phyloP scores from a whole-genome alignment of 2,888 invertebrate genomes.

The Fragum whitleyi region DNA sequence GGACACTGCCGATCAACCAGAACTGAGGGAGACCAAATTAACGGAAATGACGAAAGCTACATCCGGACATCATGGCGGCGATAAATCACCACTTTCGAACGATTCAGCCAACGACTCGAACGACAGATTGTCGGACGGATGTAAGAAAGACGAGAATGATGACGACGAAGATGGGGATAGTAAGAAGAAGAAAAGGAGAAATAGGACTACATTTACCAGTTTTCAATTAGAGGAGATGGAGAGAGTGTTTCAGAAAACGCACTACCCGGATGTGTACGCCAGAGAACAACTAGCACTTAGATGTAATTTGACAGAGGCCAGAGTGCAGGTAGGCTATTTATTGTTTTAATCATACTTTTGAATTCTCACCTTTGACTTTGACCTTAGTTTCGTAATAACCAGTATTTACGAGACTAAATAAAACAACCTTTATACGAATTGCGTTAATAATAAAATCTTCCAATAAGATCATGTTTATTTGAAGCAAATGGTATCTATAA shows the following conservation, averaged over 20 bases:
- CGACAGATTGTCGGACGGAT: conserved; percentile 55
- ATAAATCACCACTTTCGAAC: conserved; percentile 47
- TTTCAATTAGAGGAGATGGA: conserved; percentile 85
- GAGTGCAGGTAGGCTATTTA: conserved; percentile 82
- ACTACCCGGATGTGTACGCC: conserved; percentile 85
- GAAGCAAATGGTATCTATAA: no score
- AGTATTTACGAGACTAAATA: no score
- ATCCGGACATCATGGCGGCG: conserved; percentile 32
- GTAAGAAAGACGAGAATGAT: conserved; percentile 52
- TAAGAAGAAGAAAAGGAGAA: conserved; percentile 84
- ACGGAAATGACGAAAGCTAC: conserved; percentile 34
- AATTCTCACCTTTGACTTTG: no score
- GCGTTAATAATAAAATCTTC: no score
- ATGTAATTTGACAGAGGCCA: conserved; percentile 84
- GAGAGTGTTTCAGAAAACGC: conserved; percentile 85
- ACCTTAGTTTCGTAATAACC: no score
- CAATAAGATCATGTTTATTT: no score
- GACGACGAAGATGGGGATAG: conserved; percentile 61
- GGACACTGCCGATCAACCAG: conserved; percentile 40
- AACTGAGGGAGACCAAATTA: conserved; percentile 30
- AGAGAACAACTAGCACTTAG: conserved; percentile 84
- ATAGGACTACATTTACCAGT: conserved; percentile 85
- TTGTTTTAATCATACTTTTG: no score
- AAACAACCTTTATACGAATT: no score
- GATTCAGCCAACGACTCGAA: conserved; percentile 56